phyloP scores from a whole-genome alignment of 2,797 vertebrate genomes.

The Podargus strigoides region DNA sequence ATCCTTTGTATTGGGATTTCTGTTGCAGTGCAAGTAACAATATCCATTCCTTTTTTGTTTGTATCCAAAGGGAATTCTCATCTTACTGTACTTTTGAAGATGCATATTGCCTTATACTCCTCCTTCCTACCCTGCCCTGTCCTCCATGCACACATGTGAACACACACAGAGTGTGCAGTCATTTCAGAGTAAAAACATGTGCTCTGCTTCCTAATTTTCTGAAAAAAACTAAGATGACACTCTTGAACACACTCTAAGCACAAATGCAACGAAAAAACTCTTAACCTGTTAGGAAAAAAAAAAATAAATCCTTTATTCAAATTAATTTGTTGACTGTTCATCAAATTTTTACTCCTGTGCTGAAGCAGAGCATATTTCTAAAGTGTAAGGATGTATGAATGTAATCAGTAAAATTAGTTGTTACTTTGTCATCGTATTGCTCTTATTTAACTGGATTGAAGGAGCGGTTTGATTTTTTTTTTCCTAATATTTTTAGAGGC shows the following conservation, averaged over 20 bases:
- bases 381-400: background rate
- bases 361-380: background rate
- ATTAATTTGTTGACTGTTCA: background rate
- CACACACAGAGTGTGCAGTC: rapidly evolving
- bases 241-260: background rate
- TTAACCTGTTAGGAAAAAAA: background rate
- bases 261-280: background rate
- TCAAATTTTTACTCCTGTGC: background rate
- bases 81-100: background rate
- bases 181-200: background rate
- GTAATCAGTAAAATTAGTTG: background rate
- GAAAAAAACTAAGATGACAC: background rate
- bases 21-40: background rate
- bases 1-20: background rate
- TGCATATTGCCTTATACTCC: background rate
- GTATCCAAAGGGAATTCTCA: background rate
- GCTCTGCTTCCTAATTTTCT: background rate
- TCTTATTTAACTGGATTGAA: background rate
- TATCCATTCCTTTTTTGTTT: background rate
- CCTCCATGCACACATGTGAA: background rate
- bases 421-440: background rate
- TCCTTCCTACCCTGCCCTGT: background rate
- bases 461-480: background rate
- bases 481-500: background rate
- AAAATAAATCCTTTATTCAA: background rate